Base-by-base conservation (phyloP, 2,113 vertebrate species). In the Periophthalmodon schlosseri region DNA sequence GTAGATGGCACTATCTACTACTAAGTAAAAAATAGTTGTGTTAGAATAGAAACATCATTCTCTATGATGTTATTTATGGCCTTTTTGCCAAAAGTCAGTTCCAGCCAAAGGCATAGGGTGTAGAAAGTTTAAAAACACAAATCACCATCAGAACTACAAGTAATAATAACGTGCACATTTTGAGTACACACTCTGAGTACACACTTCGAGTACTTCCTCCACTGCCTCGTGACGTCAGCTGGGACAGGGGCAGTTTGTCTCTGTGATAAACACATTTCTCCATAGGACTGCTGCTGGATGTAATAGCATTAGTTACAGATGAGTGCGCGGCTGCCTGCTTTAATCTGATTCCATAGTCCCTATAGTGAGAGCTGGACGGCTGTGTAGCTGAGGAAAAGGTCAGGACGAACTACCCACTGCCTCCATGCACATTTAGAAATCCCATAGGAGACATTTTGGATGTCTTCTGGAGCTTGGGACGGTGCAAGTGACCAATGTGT, bases 301-400 rank as follows among this genome's bases (percentile, higher is more conserved):
- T 88, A 89, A 92, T 85, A 79, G 61, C 65, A 84, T 89, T 84
- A 88, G 80, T 77, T 68, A 79, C 71, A 67, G 69, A 73, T 77
- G 79, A 85, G 73, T 75, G 78, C 80, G 76, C 82, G 82, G 72
- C 79, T 81, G 75, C 75, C 70, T 73, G 39, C 54, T 85, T 83
- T 83, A 85, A 91, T 90, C 85, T 72, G 67, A 89, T 81, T 72
- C 83, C 52, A 72, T 36, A 71, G 75, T 28, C 61, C 47, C 63
- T 64, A 64, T 33, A 34, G 70, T 74, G 77, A 69, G 13, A 44
- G 18, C 75, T 58, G 83, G 28, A 54, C 79, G 61, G 60, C 7
- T 5, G 15, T 69, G 68, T 81, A 52, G 68, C 66, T 34, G 33
- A 39, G 34, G 28, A 54, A 36, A 69, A 44, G 69, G 61, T 61